Conservation (phyloP, 1,140 invertebrate genomes). For the Drosophila willistoni region DNA sequence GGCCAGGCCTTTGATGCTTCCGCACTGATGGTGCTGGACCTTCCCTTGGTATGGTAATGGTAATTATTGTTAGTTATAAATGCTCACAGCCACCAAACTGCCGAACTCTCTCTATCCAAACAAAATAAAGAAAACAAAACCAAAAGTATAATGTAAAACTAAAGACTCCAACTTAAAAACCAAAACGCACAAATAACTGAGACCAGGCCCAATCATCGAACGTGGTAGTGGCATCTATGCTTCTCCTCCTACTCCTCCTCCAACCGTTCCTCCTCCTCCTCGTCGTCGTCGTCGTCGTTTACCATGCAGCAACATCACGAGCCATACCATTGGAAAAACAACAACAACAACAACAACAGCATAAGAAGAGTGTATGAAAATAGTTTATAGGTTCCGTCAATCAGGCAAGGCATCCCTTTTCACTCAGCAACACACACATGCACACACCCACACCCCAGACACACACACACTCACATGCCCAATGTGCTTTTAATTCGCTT, state of each 20-base stretch:
- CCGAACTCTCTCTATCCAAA: slow-evolving; percentile 16
- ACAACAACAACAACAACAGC: slow-evolving; percentile 40
- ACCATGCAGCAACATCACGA: slow-evolving; percentile 55
- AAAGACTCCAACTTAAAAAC: slow-evolving; percentile 44
- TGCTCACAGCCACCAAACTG: slow-evolving; percentile 36
- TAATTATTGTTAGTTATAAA: slow-evolving; percentile 70
- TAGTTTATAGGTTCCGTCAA: slow-evolving; percentile 6
- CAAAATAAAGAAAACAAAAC: slow-evolving; percentile 14
- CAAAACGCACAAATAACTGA: neutral
- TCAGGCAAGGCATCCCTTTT: slow-evolving; percentile 12
- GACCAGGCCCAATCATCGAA: slow-evolving; percentile 23
- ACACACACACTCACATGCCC: slow-evolving; percentile 38
- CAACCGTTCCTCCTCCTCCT: slow-evolving; percentile 21
- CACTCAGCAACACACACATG: slow-evolving; percentile 10
- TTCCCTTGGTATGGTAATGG: slow-evolving; percentile 83
- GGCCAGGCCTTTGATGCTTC: slow-evolving; percentile 78
- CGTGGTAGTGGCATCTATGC: slow-evolving; percentile 7
- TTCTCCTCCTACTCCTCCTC: neutral
- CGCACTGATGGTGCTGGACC: slow-evolving; percentile 83
- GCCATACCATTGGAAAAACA: slow-evolving; percentile 79
- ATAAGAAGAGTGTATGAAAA: slow-evolving; percentile 19
- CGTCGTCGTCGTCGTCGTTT: slow-evolving; percentile 30
- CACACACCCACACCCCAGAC: slow-evolving; percentile 14
- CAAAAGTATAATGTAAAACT: slow-evolving; percentile 12
- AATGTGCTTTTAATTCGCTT: slow-evolving; percentile 74